Base-by-base conservation (phyloP, 1,140 invertebrate genomes). In the Solenopsis fugax region DNA sequence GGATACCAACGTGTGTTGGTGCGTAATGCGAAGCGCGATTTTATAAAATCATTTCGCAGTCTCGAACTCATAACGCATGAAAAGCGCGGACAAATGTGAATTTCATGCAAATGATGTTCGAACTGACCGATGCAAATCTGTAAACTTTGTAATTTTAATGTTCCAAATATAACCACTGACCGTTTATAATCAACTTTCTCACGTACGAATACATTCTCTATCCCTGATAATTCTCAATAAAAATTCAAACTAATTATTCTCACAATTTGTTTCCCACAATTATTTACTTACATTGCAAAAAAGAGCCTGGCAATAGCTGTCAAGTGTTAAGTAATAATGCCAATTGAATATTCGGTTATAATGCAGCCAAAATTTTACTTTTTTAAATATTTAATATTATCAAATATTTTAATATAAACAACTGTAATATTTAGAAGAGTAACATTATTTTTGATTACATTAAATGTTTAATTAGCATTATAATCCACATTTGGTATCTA, bases 41-140 rank as follows among this genome's bases (percentile, higher is more conserved):
- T 71, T 60, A 34, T 54, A 16, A 72, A 54, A 58, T 24, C 34
- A 72, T 82, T 50, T 45, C 18, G 50, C 45, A 7, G 13, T 76
- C n/a, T 76, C 34, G 9, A 18, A 34, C 48, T 54, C 50, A 24
- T 18, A 50, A 34, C 24, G 16, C 29, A 41, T 5, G 24, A 65
- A 65, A 65, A 64, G 10, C 45, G 18, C 18, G 24, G 12, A 34
- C 12, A 45, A 64, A 64, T 48, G 37, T 48, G 50, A 41, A 58
- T 71, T 54, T 67, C 13, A 24, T 29, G n/a, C 37, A 50, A 65
- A 67, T 64, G 18, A n/a, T 45, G 4, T 21, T 24, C 12, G 13
- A 24, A 13, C 12, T 67, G 12, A 37, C 29, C 13, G n/a, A 65
- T 67, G 21, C 24, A 5, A 67, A 52, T 52, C 16, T 37, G n/a